Percentiles rank a stretch among this genome's conserved stretches.
These are phyloP conservation scores for Vidua macroura DNA, from an alignment of 2,113 vertebrate genomes.

Conservation along the genomic window DNA sequence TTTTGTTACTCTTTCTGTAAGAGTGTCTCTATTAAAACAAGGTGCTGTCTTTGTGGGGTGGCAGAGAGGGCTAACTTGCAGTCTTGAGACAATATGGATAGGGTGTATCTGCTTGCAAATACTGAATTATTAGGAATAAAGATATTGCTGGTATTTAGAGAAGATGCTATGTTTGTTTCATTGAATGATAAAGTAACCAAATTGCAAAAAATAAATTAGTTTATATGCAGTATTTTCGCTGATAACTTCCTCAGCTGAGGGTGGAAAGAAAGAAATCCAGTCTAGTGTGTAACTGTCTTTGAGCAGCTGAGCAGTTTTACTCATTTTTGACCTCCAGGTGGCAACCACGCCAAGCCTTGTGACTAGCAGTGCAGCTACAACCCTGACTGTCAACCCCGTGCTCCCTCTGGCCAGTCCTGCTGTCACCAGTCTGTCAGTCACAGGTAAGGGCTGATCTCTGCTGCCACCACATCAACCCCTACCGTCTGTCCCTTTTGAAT, in stretches of 20 bases:
- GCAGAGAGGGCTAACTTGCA: background rate
- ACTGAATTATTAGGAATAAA: background rate
- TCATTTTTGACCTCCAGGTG: conserved; percentile 79
- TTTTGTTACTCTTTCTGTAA: background rate
- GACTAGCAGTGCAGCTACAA: conserved; percentile 92
- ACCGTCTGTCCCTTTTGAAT: background rate
- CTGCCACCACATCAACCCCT: background rate
- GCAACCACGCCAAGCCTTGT: conserved; percentile 98
- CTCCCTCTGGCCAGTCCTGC: conserved; percentile 91
- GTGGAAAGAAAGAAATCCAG: background rate
- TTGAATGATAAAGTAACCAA: background rate
- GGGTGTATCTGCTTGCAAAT: background rate
- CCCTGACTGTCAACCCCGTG: conserved; percentile 93
- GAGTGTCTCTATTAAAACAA: background rate
- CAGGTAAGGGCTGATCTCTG: conserved; percentile 76
- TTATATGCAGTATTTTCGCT: background rate
- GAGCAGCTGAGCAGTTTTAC: conserved; percentile 8
- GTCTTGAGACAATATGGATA: background rate
- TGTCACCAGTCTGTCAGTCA: conserved; percentile 85
- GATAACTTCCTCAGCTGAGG: background rate
- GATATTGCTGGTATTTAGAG: background rate
- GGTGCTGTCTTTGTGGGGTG: background rate
- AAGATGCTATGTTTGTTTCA: background rate
- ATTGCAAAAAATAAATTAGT: background rate
- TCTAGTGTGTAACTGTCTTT: background rate